A percentile compares a stretch with the other conserved stretches of the same genome.
phyloP scores from a whole-genome alignment of 2,888 invertebrate species.

The Neoitamus cyanurus region DNA sequence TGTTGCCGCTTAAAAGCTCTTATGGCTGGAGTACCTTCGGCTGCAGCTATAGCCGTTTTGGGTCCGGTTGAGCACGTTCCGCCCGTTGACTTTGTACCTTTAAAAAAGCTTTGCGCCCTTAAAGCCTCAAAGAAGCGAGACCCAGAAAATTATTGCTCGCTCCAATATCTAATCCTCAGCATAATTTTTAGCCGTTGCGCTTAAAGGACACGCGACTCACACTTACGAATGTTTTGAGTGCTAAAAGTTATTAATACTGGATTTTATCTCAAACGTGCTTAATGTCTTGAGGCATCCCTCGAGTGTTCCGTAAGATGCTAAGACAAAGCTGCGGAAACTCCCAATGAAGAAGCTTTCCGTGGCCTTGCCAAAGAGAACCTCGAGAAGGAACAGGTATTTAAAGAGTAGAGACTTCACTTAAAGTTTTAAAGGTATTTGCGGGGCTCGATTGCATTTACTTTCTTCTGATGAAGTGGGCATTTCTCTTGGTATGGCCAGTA shows the following conservation, averaged over 20 bases:
- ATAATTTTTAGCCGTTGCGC: background rate
- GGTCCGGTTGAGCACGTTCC: background rate
- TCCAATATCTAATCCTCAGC: background rate
- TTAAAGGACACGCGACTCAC: background rate
- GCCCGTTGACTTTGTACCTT: conserved; percentile 5
- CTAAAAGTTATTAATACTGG: background rate
- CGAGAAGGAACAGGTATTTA: background rate
- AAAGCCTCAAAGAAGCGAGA: background rate
- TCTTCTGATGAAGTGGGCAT: background rate
- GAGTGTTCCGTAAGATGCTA: background rate
- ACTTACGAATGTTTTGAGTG: background rate
- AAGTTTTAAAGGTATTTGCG: background rate
- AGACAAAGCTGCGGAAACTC: background rate
- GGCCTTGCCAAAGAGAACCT: background rate
- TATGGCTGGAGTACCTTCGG: background rate
- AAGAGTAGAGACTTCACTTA: background rate
- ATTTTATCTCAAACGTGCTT: background rate
- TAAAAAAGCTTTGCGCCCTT: background rate
- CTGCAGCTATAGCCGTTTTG: background rate
- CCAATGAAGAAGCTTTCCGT: background rate
- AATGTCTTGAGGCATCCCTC: background rate
- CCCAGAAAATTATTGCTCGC: background rate
- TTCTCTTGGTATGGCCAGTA: background rate
- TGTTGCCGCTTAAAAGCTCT: background rate
- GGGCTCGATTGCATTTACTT: background rate